Base-by-base conservation (phyloP, 2,797 vertebrate genomes). In the Rallus crepitans region DNA sequence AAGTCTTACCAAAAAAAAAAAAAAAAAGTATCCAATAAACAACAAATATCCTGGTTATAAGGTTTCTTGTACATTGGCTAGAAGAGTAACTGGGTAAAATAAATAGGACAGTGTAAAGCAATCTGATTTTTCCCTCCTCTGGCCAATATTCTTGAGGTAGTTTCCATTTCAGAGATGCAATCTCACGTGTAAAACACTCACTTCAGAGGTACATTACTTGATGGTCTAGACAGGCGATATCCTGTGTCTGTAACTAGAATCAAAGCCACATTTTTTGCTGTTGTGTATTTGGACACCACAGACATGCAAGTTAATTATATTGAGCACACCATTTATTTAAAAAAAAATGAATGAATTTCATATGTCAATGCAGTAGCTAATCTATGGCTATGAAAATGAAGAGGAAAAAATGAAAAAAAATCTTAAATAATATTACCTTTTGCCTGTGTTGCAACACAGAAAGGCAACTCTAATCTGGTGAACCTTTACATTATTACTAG, bases 141-240 rank as follows among this genome's bases (percentile, higher is more conserved):
- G 59, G 45, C 61, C 65, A 70, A 14, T 94, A 60, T 78, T 94
- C 50, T 82, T 82, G 53, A 93, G 93, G 77, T 25, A 83, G 40
- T 83, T 95, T 89, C 82, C 69, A 59, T 72, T 94, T 95, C 88
- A 86, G 72, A 90, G 95, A 90, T 91, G 82, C 37, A 94, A 88
- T 83, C 94, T 94, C 91, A 85, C 8, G 12, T 92, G 89, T 94
- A 60, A 91, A 89, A 77, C 64, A 91, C 80, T 72, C 50, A 83
- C 76, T 95, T 86, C 40, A 72, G 76, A 91, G 80, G 61, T 86
- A n/a, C 65, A 50, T 86, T 94, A 42, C 76, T 95, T 91, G 94
- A 88, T 86, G 76, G 90, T 96, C 93, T 96, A 94, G 93, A 94
- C 94, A 93, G 87, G 88, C 61, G n/a, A 85, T 91, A 96, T 96